Evolutionary conservation across 1,140 invertebrate species (phyloP).

Genomic region (Dendroctonus valens): DNA sequence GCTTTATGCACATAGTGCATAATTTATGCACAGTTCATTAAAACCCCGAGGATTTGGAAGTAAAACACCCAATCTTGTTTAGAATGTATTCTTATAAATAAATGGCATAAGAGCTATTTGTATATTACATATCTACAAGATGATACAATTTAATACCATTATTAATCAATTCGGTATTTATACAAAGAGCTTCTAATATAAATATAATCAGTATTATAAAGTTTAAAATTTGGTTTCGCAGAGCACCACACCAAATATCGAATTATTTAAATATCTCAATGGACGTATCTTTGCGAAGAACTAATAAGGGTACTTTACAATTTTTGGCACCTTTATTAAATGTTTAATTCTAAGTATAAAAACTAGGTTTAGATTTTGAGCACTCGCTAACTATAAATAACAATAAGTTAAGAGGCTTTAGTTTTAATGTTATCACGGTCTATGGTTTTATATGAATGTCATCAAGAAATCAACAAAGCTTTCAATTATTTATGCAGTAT

Average conservation of each 20-base stretch:
- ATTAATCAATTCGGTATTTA: constrained; percentile 24
- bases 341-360: too few relatives aligned
- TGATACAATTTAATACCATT: constrained; percentile 38
- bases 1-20: too few relatives aligned
- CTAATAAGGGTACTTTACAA: constrained; percentile 8
- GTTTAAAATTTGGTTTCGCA: constrained; percentile 32
- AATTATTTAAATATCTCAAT: constrained; percentile 10
- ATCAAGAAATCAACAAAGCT: too few relatives aligned
- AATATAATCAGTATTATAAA: constrained; percentile 22
- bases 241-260: constrained; percentile 44
- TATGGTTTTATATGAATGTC: too few relatives aligned
- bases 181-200: constrained; percentile 20
- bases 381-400: background rate
- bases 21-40: too few relatives aligned
- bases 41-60: too few relatives aligned
- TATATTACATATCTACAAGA: constrained; percentile 47
- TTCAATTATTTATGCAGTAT: too few relatives aligned
- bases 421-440: too few relatives aligned
- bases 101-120: constrained; percentile 43
- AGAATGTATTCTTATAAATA: constrained; percentile 41
- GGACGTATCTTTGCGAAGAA: constrained; percentile 25
- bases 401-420: background rate
- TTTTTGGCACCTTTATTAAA: constrained; percentile 21
- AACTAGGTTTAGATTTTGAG: constrained; percentile 1
- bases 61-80: background rate